These are phyloP conservation scores for Terrapene triunguis DNA, from an alignment of 2,113 vertebrate species.

Conservation along the genomic window DNA sequence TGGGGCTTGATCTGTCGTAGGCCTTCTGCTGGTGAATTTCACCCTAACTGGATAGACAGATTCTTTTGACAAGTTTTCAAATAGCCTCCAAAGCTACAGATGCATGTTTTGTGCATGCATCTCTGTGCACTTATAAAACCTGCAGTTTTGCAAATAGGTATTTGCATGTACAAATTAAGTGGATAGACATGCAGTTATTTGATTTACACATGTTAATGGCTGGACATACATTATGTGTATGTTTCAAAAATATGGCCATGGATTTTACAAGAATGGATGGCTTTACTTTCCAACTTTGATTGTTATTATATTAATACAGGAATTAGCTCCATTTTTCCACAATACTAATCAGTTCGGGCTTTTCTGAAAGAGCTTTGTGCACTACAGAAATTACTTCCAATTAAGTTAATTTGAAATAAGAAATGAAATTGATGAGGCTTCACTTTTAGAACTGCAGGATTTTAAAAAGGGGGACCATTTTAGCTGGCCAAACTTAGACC, in stretches of 20 bases:
- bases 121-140: neutral
- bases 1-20: constrained; percentile 12
- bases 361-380: constrained; percentile 48
- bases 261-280: neutral
- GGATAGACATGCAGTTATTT: neutral
- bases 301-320: neutral
- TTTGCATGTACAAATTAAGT: neutral
- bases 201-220: neutral
- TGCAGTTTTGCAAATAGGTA: neutral
- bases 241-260: fast-evolving
- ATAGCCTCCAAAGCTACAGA: fast-evolving
- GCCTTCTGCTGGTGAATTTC: neutral
- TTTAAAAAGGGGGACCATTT: too few relatives aligned
- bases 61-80: neutral
- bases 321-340: constrained; percentile 46
- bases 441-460: too few relatives aligned
- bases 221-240: neutral
- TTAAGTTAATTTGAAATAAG: constrained; percentile 29
- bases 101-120: neutral
- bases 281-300: neutral
- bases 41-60: neutral
- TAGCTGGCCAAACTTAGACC: too few relatives aligned
- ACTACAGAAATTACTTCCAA: constrained; percentile 44
- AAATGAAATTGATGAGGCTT: neutral
- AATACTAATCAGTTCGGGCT: constrained; percentile 26